These are phyloP conservation scores for Drosophila simulans DNA, from an alignment of 1,140 invertebrate genomes.

Conservation along the genomic window DNA sequence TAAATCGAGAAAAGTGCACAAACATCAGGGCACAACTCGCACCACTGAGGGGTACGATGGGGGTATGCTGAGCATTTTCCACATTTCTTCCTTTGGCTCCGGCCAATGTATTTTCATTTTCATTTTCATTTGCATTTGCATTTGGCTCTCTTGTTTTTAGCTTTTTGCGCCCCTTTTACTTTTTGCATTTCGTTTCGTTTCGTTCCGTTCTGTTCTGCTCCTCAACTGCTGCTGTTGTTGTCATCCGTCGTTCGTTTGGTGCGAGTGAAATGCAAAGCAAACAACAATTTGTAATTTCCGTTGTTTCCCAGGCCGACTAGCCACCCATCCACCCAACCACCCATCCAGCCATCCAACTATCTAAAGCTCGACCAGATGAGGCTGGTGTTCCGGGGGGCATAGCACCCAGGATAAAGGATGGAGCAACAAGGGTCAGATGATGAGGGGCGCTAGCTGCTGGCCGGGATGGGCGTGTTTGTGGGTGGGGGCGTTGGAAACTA, in stretches of 20 bases:
- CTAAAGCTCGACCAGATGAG: conserved; percentile 25
- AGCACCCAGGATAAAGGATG: conserved; percentile 1
- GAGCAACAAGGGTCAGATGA: conserved; percentile 18
- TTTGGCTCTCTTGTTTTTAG: conserved; percentile 31
- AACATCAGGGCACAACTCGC: neutral
- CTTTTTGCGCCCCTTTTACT: conserved; percentile 35
- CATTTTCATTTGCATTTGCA: conserved; percentile 51
- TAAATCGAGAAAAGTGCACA: conserved; percentile 3
- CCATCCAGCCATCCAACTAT: neutral
- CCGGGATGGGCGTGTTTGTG: neutral
- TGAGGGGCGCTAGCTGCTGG: neutral
- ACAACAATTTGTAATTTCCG: conserved; percentile 79
- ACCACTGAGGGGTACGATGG: neutral
- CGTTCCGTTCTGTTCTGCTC: conserved; percentile 7
- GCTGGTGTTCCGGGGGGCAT: neutral
- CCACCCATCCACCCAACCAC: neutral
- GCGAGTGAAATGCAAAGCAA: conserved; percentile 75
- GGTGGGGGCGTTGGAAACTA: conserved; percentile 52
- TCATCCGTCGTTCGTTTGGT: conserved; percentile 53
- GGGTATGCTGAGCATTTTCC: conserved; percentile 1
- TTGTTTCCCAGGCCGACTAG: conserved; percentile 44
- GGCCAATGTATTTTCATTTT: conserved; percentile 59
- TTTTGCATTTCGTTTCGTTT: neutral
- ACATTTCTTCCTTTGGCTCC: conserved; percentile 11
- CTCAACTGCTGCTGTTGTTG: conserved; percentile 23